A percentile compares a stretch with the other conserved stretches of the same genome.
Evolutionary conservation across 2,797 vertebrate genomes (phyloP).

Genomic region (Podargus strigoides): DNA sequence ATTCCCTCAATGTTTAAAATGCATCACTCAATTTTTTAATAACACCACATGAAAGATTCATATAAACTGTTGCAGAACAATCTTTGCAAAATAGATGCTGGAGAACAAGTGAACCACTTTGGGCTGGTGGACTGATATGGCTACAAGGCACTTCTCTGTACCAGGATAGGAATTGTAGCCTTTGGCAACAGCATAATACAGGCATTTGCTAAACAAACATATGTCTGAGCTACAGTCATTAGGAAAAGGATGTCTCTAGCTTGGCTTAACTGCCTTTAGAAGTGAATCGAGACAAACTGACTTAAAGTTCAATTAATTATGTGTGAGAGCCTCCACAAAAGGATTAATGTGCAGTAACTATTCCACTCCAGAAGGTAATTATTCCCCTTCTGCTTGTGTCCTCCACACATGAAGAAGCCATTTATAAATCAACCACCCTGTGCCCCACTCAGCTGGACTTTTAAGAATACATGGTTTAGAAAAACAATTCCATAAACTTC

Average conservation of each 20-base stretch:
- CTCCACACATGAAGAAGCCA: background rate
- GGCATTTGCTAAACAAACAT: background rate
- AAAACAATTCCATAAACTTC: background rate
- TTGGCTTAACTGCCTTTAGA: background rate
- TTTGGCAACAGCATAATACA: background rate
- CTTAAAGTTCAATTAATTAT: background rate
- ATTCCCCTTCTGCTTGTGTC: background rate
- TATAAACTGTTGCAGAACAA: background rate
- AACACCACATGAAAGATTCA: background rate
- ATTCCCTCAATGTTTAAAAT: background rate
- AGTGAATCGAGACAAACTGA: background rate
- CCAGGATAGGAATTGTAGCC: background rate
- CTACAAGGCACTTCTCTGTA: background rate
- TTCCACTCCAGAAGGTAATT: background rate
- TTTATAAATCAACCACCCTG: background rate
- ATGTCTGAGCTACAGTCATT: background rate
- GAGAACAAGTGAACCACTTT: background rate
- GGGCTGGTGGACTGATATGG: background rate
- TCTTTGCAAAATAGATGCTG: background rate
- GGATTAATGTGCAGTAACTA: background rate
- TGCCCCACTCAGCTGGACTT: background rate
- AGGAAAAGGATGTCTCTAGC: background rate
- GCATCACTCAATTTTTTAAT: background rate
- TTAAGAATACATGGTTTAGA: background rate
- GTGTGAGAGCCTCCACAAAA: background rate